Percentiles rank a stretch among this genome's conserved stretches.
phyloP scores from a whole-genome alignment of 2,888 invertebrate genomes.

The Cinara cedri region DNA sequence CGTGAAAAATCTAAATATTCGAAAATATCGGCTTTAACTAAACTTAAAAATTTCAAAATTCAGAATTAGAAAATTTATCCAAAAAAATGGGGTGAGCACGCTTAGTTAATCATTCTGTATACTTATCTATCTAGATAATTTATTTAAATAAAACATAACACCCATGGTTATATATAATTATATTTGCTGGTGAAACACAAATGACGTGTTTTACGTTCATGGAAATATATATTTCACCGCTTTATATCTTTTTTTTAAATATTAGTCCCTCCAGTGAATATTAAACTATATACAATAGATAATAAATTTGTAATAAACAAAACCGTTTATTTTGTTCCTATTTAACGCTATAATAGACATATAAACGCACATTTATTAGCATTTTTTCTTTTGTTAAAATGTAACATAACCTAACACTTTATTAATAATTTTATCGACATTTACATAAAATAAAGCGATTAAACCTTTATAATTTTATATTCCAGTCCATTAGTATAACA shows the following conservation, averaged over 20 bases:
- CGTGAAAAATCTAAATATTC: no score
- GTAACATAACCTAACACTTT: neutral
- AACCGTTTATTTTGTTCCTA: neutral
- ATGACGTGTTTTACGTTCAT: neutral
- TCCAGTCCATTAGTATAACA: slow-evolving; percentile 17
- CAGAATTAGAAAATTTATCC: no score
- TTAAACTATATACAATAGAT: neutral
- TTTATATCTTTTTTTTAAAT: slow-evolving; percentile 10
- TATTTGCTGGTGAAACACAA: slow-evolving; percentile 2
- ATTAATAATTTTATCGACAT: slow-evolving; percentile 30
- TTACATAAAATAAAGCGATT: slow-evolving; percentile 30
- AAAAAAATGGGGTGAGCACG: no score
- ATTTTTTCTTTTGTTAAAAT: slow-evolving; percentile 11
- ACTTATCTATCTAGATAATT: no score
- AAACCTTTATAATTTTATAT: neutral
- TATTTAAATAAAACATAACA: no score
- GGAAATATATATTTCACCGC: neutral
- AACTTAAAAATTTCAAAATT: no score
- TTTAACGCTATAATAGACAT: neutral
- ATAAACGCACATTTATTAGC: neutral
- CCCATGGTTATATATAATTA: neutral
- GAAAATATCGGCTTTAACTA: no score
- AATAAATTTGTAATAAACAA: neutral
- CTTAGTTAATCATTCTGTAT: no score
- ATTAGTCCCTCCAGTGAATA: neutral